phyloP scores from a whole-genome alignment of 1,140 invertebrate species.

The Nasonia giraulti region DNA sequence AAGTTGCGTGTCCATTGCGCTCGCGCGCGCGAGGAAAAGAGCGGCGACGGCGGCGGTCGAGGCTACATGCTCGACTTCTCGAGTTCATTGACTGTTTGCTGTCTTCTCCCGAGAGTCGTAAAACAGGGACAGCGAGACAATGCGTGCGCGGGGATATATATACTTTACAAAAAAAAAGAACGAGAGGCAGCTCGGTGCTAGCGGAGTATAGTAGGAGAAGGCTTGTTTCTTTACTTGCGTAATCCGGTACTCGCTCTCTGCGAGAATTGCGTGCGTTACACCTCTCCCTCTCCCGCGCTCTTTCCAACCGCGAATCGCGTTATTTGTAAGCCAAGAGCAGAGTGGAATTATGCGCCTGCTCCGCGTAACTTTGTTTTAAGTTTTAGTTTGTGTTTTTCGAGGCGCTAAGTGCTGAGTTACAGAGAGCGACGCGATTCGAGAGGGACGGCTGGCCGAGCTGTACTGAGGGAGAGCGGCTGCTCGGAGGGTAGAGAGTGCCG shows the following conservation, averaged over 20 bases:
- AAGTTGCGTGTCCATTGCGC: slow-evolving; percentile 63
- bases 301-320: neutral
- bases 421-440: slow-evolving; percentile 1
- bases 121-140: slow-evolving; percentile 53
- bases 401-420: slow-evolving; percentile 18
- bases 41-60: slow-evolving; percentile 55
- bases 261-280: neutral
- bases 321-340: slow-evolving; percentile 20
- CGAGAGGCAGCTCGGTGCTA: slow-evolving; percentile 11
- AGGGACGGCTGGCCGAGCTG: neutral
- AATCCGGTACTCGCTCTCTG: slow-evolving; percentile 28
- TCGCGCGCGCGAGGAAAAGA: slow-evolving; percentile 55
- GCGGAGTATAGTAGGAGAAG: neutral
- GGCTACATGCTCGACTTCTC: slow-evolving; percentile 56
- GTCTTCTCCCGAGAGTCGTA: slow-evolving; percentile 57
- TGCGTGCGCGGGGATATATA: neutral
- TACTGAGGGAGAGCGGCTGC: neutral
- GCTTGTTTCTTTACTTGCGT: slow-evolving; percentile 44
- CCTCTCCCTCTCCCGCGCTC: no score
- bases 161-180: slow-evolving; percentile 8
- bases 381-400: slow-evolving; percentile 1
- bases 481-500: neutral
- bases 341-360: neutral
- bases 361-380: neutral
- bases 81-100: slow-evolving; percentile 62